Base-by-base conservation (phyloP, 2,797 vertebrate species). In the Etheostoma nigrum region DNA sequence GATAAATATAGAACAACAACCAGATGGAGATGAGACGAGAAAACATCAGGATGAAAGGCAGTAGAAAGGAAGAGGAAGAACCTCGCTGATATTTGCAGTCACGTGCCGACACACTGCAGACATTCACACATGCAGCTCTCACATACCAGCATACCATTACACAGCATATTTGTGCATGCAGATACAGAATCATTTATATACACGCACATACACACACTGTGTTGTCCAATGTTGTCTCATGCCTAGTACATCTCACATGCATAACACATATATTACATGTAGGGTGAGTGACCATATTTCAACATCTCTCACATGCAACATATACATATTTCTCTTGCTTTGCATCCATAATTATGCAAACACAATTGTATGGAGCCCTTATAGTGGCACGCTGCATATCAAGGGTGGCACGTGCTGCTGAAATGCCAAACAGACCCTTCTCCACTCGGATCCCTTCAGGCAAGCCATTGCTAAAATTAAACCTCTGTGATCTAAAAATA, bases 401-500 rank as follows among this genome's bases (percentile, higher is more conserved):
- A 30, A 82, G 33, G 27, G 6, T 62, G 72, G 36, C 87, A 89
- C 84, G 81, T 90, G 90, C 77, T 27, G 48, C 69, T 42, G 33
- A 36, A 76, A 82, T 60, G 73, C 64, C 52, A 79, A 88, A 80
- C 76, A 84, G 62, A 54, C 9, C 21, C 66, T 70, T 81, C 78
- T 48, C 70, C 1, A n/a, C 80, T 73, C 12, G 6, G 21, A 47
- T 76, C 84, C 84, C 85, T 63, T 44, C 45, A 51, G 85, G 88
- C 85, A 62, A 83, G 84, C 79, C 80, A 74, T 86, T 74, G 79
- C 91, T 91, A 91, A 91, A 93, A 84, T 89, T 90, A 92, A 88
- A 91, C 86, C 82, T 62, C 80, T 74, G 78, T 63, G 88, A 86
- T 91, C 91, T 92, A 93, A 90, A 92, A 90, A 93, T 93, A 93